Evolutionary conservation across 2,888 invertebrate species (phyloP).

Genomic region (Lobophora halterata): DNA sequence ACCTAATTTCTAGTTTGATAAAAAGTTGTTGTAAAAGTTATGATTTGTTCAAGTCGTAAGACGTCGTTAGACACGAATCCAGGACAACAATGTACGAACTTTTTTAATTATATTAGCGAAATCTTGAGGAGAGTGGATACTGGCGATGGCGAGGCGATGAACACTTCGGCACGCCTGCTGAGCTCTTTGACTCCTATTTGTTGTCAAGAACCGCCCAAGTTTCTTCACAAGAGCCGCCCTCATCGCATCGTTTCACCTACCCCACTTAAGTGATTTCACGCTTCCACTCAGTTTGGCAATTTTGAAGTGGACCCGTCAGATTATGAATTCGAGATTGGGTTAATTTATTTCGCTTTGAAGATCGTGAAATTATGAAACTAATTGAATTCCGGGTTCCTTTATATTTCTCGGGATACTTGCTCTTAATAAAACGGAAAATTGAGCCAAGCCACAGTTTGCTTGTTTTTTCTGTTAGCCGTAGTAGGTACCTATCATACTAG

Average conservation of each 20-base stretch:
- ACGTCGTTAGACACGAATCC: too few relatives aligned
- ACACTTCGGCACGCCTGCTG: conserved; percentile 35
- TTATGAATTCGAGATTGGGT: conserved; percentile 12
- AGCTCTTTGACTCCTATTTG: conserved; percentile 39
- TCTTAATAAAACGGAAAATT: too few relatives aligned
- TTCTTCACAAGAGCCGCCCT: conserved; percentile 8
- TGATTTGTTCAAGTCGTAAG: too few relatives aligned
- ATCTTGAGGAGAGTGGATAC: too few relatives aligned
- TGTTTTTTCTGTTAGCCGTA: too few relatives aligned
- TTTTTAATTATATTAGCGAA: conserved; percentile 16
- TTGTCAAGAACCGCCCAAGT: conserved; percentile 29
- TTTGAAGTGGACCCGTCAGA: conserved; percentile 14
- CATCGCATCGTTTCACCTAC: conserved; percentile 15
- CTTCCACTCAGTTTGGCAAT: conserved; percentile 23
- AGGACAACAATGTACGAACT: conserved; percentile 11
- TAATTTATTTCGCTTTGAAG: conserved; percentile 9
- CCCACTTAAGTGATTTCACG: conserved; percentile 27
- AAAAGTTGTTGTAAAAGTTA: too few relatives aligned
- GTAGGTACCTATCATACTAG: too few relatives aligned
- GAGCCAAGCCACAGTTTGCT: too few relatives aligned
- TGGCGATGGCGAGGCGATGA: conserved; percentile 18
- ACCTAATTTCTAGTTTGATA: too few relatives aligned
- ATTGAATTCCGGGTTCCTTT: not conserved
- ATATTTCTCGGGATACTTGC: too few relatives aligned
- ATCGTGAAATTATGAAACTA: not conserved